phyloP scores from a whole-genome alignment of 2,797 vertebrate genomes.

The Enteromius trimaculatus region DNA sequence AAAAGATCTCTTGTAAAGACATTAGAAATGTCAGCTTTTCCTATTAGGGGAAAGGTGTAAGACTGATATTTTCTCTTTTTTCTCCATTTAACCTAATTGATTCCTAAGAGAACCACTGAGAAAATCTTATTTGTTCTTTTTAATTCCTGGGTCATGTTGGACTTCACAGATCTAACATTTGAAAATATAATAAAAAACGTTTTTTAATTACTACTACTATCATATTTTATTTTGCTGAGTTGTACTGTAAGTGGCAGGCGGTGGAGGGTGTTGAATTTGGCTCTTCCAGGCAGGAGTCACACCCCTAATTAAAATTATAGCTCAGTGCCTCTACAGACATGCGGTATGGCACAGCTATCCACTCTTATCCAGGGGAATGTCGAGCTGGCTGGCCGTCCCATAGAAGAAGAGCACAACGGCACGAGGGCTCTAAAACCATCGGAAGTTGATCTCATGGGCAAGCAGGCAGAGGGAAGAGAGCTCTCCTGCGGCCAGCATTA shows the following conservation, averaged over 20 bases:
- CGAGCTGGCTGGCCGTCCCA: slow-evolving; percentile 6
- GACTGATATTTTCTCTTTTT: not conserved
- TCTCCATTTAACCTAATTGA: not conserved
- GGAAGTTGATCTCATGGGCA: slow-evolving; percentile 44
- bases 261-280: slow-evolving; percentile 53
- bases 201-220: not conserved
- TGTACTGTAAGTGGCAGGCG: slow-evolving; percentile 53
- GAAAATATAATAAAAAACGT: not conserved
- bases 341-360: slow-evolving; percentile 62
- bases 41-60: not conserved
- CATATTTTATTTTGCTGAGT: slow-evolving; percentile 26
- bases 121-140: not conserved
- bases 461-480: slow-evolving; percentile 32
- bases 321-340: slow-evolving; percentile 62
- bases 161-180: not conserved
- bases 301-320: slow-evolving; percentile 60
- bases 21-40: not conserved
- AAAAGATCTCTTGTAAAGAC: not conserved
- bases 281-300: slow-evolving; percentile 33
- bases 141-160: not conserved
- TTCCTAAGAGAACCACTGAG: not conserved
- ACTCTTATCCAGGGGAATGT: slow-evolving; percentile 54
- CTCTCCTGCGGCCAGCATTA: slow-evolving; percentile 67
- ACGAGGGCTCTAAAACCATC: slow-evolving; percentile 34
- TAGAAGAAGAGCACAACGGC: not conserved